A percentile compares a stretch with the other conserved stretches of the same genome.
Conservation (phyloP, 1,140 invertebrate genomes). For the Pseudomyrmex pallidus region DNA sequence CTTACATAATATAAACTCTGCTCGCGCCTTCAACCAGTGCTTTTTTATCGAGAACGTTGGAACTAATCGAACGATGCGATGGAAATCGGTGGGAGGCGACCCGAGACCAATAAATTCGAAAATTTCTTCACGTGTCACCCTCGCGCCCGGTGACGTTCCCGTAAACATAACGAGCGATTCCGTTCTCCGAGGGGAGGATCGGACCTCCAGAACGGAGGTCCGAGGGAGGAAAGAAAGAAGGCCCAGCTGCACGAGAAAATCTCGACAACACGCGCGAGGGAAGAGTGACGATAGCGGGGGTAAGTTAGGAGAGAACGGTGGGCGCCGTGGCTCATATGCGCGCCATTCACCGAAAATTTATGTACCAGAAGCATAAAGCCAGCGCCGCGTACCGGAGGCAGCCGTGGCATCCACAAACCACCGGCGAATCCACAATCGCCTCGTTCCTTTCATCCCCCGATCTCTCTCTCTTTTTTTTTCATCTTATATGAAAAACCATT, state of each 20-base stretch:
- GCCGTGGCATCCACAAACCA: conserved; percentile 69
- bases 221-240: conserved; percentile 36
- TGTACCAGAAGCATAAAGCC: conserved; percentile 78
- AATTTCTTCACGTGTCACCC: conserved; percentile 71
- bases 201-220: conserved; percentile 2
- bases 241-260: conserved; percentile 53
- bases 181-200: conserved; percentile 21
- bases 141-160: conserved; percentile 63
- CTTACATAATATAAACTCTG: conserved; percentile 53
- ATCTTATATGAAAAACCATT: not conserved
- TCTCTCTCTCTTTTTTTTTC: not conserved
- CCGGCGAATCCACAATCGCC: conserved; percentile 72
- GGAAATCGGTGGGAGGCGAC: conserved; percentile 33
- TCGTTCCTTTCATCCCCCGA: conserved; percentile 55
- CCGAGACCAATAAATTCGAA: conserved; percentile 69
- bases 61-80: conserved; percentile 39
- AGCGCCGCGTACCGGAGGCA: conserved; percentile 60
- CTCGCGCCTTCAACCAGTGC: not conserved
- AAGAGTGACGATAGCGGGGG: conserved; percentile 35
- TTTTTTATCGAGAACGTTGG: conserved; percentile 44
- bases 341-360: conserved; percentile 79
- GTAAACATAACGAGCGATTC: conserved; percentile 66
- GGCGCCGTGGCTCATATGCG: conserved; percentile 71
- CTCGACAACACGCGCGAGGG: conserved; percentile 40
- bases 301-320: conserved; percentile 67